Base-by-base conservation (phyloP, 1,140 invertebrate species). In the Plutomurus gul region DNA sequence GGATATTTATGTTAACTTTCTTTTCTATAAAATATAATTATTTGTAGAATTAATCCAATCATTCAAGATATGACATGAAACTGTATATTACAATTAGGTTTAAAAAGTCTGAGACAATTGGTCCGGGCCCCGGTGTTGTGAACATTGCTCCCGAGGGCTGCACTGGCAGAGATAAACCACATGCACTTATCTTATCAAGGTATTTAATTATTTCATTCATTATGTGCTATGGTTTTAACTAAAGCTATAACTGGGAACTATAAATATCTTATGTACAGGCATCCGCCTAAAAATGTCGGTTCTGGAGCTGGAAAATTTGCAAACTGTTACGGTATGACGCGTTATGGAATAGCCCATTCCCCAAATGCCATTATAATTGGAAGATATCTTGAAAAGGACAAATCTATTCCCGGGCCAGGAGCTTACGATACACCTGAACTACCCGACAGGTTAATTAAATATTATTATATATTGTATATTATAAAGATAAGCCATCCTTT, bases 351-450 rank as follows among this genome's bases (percentile, higher is more conserved):
- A 43, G 71, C 71, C 18, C 13, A 40, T 74, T 71, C 77, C 39
- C 77, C 71, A 3, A 74, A 73, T 25, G 46, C 77, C 6, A 1
- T 78, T 1, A 65, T 78, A 36, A n/a, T 73, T 1, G 43, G 77
- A 37, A 51, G 22, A 40, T 4, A 65, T n/a, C 8, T 8, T 1
- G 20, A 4, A 1, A 75, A 56, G 65, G 47, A 78, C 13, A 74
- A 40, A 65, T 39, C 36, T 0, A 39, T 40, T 11, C 70, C 71
- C 4, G 77, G 77, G 10, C 77, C 77, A n/a, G 77, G 77, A 60
- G 47, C 25, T 43, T 73, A 75, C 39, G 77, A 78, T n/a, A 18
- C 71, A 16, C 11, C 7, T 40, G 5, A 47, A 16, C 13, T 20
- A 4, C 56, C 56, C 18, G 56, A 65, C 27, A 65, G 27, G 56